These are phyloP conservation scores for Lerista edwardsae DNA, from an alignment of 2,797 vertebrate species.

Conservation along the genomic window DNA sequence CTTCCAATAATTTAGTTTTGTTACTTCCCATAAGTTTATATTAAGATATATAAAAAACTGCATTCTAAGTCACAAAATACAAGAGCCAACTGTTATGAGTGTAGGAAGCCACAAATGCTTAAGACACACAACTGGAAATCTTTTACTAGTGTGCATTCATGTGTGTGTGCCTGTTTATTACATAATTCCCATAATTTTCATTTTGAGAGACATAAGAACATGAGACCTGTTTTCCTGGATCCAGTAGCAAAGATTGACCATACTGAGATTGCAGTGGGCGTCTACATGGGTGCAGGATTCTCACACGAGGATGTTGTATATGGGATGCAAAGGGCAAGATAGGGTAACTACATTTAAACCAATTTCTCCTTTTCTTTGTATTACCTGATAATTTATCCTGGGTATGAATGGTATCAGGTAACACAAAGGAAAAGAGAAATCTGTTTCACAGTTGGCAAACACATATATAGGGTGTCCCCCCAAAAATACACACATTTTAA, in stretches of 20 bases:
- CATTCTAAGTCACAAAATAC: too few relatives aligned
- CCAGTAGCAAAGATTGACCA: not conserved
- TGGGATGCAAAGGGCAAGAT: not conserved
- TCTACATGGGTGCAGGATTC: not conserved
- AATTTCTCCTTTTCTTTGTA: not conserved
- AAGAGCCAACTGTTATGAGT: too few relatives aligned
- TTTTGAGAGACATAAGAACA: not conserved
- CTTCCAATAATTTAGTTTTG: slow-evolving; percentile 18
- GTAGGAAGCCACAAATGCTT: too few relatives aligned
- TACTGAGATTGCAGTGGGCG: not conserved
- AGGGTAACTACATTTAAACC: not conserved
- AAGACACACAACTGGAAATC: too few relatives aligned
- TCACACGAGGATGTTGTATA: not conserved
- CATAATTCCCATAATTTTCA: not conserved
- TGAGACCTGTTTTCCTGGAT: not conserved
- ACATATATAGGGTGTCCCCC: not conserved
- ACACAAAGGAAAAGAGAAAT: too few relatives aligned
- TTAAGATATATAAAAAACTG: not conserved
- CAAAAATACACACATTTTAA: too few relatives aligned
- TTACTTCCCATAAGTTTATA: not conserved
- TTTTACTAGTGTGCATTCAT: too few relatives aligned
- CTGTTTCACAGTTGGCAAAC: too few relatives aligned
- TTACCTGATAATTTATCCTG: not conserved
- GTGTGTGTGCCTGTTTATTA: too few relatives aligned
- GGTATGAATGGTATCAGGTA: too few relatives aligned